A percentile compares a stretch with the other conserved stretches of the same genome.
These are phyloP conservation scores for Caenorhabditis japonica DNA, from an alignment of 2,888 invertebrate species.

Conservation along the genomic window DNA sequence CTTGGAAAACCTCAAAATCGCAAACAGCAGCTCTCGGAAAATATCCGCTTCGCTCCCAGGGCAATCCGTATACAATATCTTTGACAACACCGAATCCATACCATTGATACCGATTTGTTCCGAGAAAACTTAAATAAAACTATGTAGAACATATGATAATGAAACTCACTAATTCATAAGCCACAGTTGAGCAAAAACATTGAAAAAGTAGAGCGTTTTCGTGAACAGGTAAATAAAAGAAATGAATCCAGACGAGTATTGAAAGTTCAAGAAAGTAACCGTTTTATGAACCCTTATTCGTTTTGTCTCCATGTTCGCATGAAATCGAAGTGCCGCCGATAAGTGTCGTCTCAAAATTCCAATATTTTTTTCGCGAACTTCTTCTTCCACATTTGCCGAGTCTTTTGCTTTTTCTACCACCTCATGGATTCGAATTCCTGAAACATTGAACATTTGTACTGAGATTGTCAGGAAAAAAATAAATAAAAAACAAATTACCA, in stretches of 20 bases:
- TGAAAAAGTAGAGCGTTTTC: slow-evolving; percentile 69
- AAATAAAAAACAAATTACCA: slow-evolving; percentile 27
- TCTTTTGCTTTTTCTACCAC: slow-evolving; percentile 74
- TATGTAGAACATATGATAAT: not conserved
- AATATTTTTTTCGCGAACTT: slow-evolving; percentile 65
- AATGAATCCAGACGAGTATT: slow-evolving; percentile 74
- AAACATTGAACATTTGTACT: too few relatives aligned
- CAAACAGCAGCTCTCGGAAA: slow-evolving; percentile 74
- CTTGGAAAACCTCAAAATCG: slow-evolving; percentile 73
- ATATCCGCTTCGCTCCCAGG: slow-evolving; percentile 73
- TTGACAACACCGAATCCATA: slow-evolving; percentile 73
- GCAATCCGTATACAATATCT: slow-evolving; percentile 69
- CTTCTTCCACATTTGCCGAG: slow-evolving; percentile 65
- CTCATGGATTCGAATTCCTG: slow-evolving; percentile 75
- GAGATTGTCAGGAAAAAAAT: not conserved
- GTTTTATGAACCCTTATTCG: slow-evolving; percentile 69
- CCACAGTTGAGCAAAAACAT: slow-evolving; percentile 71
- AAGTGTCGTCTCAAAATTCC: slow-evolving; percentile 68
- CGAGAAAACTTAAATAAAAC: slow-evolving; percentile 67
- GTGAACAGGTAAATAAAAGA: slow-evolving; percentile 71
- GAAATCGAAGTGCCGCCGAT: slow-evolving; percentile 70
- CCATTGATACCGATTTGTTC: slow-evolving; percentile 72
- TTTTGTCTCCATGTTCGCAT: slow-evolving; percentile 63
- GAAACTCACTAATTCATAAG: slow-evolving; percentile 70
- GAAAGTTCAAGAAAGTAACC: slow-evolving; percentile 67